Evolutionary conservation across 2,113 vertebrate genomes (phyloP).

Genomic region (Potamarius usumacintae): DNA sequence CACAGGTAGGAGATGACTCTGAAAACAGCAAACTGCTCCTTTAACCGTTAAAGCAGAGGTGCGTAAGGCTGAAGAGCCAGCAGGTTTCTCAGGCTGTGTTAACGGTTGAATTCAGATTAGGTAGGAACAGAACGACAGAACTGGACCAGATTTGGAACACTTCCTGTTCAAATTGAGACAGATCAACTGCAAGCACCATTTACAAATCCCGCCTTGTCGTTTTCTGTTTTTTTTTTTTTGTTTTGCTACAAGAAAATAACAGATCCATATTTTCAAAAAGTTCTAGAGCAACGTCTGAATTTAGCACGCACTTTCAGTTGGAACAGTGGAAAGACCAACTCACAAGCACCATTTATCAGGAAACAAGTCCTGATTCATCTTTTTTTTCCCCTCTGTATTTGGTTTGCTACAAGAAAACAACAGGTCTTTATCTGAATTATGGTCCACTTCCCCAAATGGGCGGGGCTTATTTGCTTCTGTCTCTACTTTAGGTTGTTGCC

Average conservation of each 20-base stretch:
- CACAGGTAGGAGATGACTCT: background rate
- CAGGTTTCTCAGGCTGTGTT: slow-evolving; percentile 1
- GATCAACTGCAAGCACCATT: background rate
- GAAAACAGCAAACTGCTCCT: slow-evolving; percentile 7
- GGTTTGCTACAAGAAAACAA: slow-evolving; percentile 18
- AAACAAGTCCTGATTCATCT: background rate
- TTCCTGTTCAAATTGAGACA: background rate
- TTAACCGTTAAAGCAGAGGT: background rate
- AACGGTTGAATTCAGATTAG: background rate
- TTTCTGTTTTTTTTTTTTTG: background rate
- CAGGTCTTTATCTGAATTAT: too few species aligned
- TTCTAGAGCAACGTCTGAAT: background rate
- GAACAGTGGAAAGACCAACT: background rate
- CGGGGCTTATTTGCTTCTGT: background rate
- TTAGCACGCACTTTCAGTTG: background rate
- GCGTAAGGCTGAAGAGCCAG: background rate
- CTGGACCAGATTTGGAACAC: background rate
- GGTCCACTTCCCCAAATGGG: background rate
- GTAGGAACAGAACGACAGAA: background rate
- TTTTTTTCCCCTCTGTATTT: background rate
- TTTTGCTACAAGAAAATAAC: slow-evolving; percentile 8
- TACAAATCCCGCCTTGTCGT: background rate
- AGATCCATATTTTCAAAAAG: background rate
- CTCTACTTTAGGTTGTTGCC: background rate
- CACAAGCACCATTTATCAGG: background rate